phyloP scores from a whole-genome alignment of 2,113 vertebrate genomes.

The Panurus biarmicus region DNA sequence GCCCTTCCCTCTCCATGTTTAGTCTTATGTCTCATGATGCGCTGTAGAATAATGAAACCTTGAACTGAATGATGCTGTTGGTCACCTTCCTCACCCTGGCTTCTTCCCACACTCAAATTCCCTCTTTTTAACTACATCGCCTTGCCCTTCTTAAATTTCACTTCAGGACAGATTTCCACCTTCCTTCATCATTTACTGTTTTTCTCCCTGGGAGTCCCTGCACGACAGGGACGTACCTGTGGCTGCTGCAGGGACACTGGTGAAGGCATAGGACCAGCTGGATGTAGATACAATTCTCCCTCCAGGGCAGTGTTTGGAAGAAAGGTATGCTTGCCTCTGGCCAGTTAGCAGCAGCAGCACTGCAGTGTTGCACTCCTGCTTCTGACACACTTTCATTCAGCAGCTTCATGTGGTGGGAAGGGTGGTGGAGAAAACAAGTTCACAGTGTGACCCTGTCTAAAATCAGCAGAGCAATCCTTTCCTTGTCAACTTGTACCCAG shows the following conservation, averaged over 20 bases:
- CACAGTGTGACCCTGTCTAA: background rate
- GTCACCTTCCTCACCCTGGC: background rate
- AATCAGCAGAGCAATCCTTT: background rate
- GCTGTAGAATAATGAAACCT: background rate
- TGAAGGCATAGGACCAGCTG: background rate
- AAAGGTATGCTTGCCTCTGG: background rate
- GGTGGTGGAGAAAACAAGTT: background rate
- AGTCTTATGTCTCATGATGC: background rate
- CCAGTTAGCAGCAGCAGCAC: background rate
- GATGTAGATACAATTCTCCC: accelerated
- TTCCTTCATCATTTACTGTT: background rate
- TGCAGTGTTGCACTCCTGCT: background rate
- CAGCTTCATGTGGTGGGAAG: background rate
- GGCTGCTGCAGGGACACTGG: background rate
- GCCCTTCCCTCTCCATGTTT: background rate
- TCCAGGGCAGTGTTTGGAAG: background rate
- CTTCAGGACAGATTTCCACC: background rate
- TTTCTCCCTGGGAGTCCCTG: background rate
- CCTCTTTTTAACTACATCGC: background rate
- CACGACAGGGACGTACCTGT: background rate
- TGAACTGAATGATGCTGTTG: background rate
- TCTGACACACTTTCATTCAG: background rate
- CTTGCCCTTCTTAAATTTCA: background rate
- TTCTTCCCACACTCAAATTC: background rate
- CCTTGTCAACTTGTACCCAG: background rate